Evolutionary conservation across 2,113 vertebrate species (phyloP).

Genomic region (Sminthopsis crassicaudata): DNA sequence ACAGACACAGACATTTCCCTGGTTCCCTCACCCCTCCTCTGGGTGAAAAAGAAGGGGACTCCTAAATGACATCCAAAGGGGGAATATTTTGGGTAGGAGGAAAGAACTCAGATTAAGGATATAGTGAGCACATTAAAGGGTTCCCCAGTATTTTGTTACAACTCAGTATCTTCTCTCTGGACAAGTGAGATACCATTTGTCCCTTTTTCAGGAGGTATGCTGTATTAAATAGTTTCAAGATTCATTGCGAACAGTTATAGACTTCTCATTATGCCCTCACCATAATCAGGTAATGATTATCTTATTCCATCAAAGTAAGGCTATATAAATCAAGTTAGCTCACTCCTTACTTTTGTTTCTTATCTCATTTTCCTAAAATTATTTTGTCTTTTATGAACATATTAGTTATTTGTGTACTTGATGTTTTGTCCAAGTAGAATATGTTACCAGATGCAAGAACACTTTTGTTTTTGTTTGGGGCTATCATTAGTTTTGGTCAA

Average conservation of each 20-base stretch:
- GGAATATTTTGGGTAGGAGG: neutral
- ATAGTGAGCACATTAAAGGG: fast-evolving
- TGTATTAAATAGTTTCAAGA: neutral
- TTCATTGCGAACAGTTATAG: neutral
- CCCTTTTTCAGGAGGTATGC: constrained; percentile 6
- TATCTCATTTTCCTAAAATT: neutral
- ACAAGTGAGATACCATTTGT: constrained; percentile 2
- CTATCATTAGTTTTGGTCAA: neutral
- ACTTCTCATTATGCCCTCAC: neutral
- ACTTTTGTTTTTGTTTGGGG: neutral
- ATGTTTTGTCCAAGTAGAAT: neutral
- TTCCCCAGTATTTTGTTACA: neutral
- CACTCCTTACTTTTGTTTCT: neutral
- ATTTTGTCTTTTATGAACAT: neutral
- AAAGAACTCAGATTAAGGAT: neutral
- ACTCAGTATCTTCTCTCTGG: neutral
- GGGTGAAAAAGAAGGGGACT: neutral
- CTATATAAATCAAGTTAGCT: neutral
- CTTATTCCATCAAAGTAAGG: neutral
- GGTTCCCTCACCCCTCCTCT: constrained; percentile 26
- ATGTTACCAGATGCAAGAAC: neutral
- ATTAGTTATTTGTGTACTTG: neutral
- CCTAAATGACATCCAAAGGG: constrained; percentile 1
- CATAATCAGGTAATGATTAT: neutral
- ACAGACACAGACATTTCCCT: neutral